These are phyloP conservation scores for Dolomedes plantarius DNA, from an alignment of 2,888 invertebrate species.

Conservation along the genomic window DNA sequence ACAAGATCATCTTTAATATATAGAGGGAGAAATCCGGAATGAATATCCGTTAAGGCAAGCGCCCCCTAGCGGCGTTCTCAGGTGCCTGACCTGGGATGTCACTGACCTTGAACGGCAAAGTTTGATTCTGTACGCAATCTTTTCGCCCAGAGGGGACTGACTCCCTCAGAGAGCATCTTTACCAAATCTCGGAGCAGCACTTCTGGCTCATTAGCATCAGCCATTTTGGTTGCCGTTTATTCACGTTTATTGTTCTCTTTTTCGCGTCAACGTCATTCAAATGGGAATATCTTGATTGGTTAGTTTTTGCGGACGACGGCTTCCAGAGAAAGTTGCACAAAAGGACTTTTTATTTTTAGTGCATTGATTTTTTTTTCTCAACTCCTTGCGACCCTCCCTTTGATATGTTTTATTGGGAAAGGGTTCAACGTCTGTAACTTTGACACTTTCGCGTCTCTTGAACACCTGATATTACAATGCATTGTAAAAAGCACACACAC, in stretches of 20 bases:
- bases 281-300: no score
- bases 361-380: neutral
- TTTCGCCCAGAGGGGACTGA: slow-evolving; percentile 15
- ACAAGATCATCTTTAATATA: neutral
- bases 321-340: no score
- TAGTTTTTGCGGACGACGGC: no score
- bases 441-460: no score
- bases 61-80: slow-evolving; percentile 41
- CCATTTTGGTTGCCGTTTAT: slow-evolving; percentile 4
- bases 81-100: slow-evolving; percentile 57
- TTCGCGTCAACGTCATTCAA: no score
- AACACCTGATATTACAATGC: no score
- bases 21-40: neutral
- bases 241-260: no score
- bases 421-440: slow-evolving; percentile 32
- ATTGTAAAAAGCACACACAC: no score
- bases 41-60: slow-evolving; percentile 48
- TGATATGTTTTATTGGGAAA: no score
- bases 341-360: no score
- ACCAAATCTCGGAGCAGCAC: neutral
- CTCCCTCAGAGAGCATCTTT: slow-evolving; percentile 14
- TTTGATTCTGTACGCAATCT: slow-evolving; percentile 18
- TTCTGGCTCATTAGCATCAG: slow-evolving; percentile 33
- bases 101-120: slow-evolving; percentile 57
- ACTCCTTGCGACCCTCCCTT: no score